Percentiles rank a stretch among this genome's conserved stretches.
These are phyloP conservation scores for Strigamia transsilvanica DNA, from an alignment of 2,888 invertebrate genomes.

Conservation along the genomic window DNA sequence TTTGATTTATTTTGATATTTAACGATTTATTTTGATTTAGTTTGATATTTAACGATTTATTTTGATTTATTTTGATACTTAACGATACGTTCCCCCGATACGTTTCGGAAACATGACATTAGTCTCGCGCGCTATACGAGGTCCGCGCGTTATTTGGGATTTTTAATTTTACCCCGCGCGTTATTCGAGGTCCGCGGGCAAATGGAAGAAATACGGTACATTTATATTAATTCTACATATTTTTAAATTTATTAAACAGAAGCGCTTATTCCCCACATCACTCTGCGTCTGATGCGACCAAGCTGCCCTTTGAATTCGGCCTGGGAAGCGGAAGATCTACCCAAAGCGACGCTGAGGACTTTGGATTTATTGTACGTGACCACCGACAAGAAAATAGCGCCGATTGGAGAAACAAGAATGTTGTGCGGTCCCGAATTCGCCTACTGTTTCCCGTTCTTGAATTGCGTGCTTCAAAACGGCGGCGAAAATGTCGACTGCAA, in stretches of 20 bases:
- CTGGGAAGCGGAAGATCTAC: conserved; percentile 78
- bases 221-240: too few relatives aligned
- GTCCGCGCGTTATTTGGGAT: too few relatives aligned
- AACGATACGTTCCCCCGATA: too few relatives aligned
- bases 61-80: too few relatives aligned
- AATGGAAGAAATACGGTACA: too few relatives aligned
- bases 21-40: too few relatives aligned
- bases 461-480: conserved; percentile 57
- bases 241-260: conserved; percentile 61
- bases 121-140: too few relatives aligned
- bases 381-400: conserved; percentile 62
- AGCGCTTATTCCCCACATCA: conserved; percentile 74
- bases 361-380: conserved; percentile 70
- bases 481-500: conserved; percentile 55
- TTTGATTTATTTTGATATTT: too few relatives aligned
- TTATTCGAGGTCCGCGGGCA: too few relatives aligned
- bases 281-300: conserved; percentile 78
- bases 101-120: too few relatives aligned
- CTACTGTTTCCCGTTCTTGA: conserved; percentile 82
- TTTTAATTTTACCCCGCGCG: too few relatives aligned
- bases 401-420: conserved; percentile 52
- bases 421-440: conserved; percentile 81
- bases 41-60: too few relatives aligned
- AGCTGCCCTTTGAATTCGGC: conserved; percentile 79
- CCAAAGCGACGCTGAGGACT: conserved; percentile 72